A percentile compares a stretch with the other conserved stretches of the same genome.
These are phyloP conservation scores for Rhineura floridana DNA, from an alignment of 2,113 vertebrate genomes.

Conservation along the genomic window DNA sequence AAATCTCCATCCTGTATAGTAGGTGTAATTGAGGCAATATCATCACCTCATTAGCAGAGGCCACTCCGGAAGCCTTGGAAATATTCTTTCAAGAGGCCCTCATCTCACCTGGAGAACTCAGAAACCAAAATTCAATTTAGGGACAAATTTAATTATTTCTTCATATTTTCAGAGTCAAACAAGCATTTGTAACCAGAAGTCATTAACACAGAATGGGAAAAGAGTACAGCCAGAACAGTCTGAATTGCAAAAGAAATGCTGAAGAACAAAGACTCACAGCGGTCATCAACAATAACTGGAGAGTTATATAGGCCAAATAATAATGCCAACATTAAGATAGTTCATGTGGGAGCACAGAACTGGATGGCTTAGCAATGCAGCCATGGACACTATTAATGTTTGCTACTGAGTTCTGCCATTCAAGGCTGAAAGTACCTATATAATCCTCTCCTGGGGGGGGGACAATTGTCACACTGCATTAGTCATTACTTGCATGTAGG, in stretches of 20 bases:
- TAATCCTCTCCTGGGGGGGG: too few species aligned
- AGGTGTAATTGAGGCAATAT: slow-evolving; percentile 40
- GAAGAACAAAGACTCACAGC: too few species aligned
- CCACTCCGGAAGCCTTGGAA: slow-evolving; percentile 34
- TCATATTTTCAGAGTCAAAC: slow-evolving; percentile 5
- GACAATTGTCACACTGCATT: too few species aligned
- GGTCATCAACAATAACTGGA: neutral
- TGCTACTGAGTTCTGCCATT: neutral
- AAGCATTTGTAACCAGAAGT: neutral
- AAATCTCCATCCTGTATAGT: slow-evolving; percentile 16
- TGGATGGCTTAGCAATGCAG: neutral
- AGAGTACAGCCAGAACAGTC: neutral
- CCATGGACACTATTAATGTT: neutral
- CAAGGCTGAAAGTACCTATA: too few species aligned
- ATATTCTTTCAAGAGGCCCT: slow-evolving; percentile 37
- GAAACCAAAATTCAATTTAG: slow-evolving; percentile 45
- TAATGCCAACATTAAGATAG: neutral
- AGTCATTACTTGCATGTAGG: too few species aligned
- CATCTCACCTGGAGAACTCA: neutral
- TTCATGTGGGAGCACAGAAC: neutral
- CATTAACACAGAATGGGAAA: neutral
- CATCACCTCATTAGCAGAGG: slow-evolving; percentile 44
- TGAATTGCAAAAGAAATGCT: neutral
- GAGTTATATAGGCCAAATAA: neutral
- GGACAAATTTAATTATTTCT: slow-evolving; percentile 39